Base-by-base conservation (phyloP, 2,888 invertebrate genomes). In the Lycia hirtaria region DNA sequence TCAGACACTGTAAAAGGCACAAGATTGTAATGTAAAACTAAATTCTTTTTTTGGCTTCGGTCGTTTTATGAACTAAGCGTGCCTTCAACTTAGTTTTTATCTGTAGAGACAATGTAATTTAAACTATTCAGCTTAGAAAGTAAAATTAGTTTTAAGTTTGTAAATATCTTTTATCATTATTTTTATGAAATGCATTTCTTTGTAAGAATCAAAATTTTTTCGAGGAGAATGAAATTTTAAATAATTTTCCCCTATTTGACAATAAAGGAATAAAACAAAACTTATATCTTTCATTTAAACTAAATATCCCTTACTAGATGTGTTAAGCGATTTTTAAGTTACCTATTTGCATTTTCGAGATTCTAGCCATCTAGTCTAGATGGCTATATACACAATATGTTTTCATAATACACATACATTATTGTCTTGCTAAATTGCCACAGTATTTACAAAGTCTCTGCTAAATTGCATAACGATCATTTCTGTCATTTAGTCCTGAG, bases 181-280 rank as follows among this genome's bases (percentile, higher is more conserved):
- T 85, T 85, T 87, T 85, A 86, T 86, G 83, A 88, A 90, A 90
- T 90, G 89, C 88, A 89, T 89, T 89, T 90, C 83, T 83, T 81
- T 88, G 83, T 87, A 87, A 86, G 87, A 83, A 81, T 83, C 75
- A 76, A 76, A 85, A 81, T 72, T 80, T 70, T 68, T 74, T 83
- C 79, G 85, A 78, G 88, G 88, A 88, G 83, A 85, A 87, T 88
- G 75, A 80, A 82, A 81, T 88, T 88, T 87, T 78, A 80, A 87
- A 84, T 88, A 86, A 70, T 88, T 89, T 88, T 87, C 86, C 86
- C 79, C 83, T 87, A 88, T 87, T 83, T 88, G 90, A 88, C 87
- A 91, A 91, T 92, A 92, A 92, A 92, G 86, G 84, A 90, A 86
- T 89, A 85, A n/a, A 87, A 89, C 88, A 83, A 85, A 88, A 78